Conservation (phyloP, 2,888 invertebrate species). For the Callyntrura guangdongensis region DNA sequence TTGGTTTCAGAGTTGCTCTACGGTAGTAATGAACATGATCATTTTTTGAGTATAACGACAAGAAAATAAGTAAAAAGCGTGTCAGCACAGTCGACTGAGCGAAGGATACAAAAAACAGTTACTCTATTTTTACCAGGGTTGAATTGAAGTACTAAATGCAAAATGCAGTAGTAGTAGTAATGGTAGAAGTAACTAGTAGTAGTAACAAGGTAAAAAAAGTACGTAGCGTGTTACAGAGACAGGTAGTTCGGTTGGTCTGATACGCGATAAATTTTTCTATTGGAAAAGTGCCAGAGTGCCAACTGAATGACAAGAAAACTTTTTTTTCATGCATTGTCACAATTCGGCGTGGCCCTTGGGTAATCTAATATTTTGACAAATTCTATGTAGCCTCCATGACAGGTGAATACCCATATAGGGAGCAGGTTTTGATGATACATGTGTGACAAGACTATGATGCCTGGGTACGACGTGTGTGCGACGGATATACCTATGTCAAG, state of each 20-base stretch:
- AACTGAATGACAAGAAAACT: background rate
- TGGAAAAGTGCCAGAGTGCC: background rate
- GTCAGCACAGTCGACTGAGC: background rate
- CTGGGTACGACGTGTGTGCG: no score
- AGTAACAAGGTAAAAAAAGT: background rate
- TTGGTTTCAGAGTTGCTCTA: no score
- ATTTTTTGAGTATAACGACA: background rate
- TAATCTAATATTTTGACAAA: slow-evolving; percentile 18
- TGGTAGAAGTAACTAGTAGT: background rate
- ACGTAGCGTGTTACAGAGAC: background rate
- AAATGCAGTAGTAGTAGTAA: background rate
- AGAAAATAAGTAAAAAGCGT: background rate
- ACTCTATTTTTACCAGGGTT: background rate
- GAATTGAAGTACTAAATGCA: background rate
- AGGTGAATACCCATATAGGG: background rate
- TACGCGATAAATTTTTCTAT: background rate
- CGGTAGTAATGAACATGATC: background rate
- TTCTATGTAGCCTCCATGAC: slow-evolving; percentile 1
- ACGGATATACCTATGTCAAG: no score
- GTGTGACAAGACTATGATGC: background rate
- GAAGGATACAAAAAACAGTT: background rate
- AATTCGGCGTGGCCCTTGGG: background rate
- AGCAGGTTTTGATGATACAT: background rate
- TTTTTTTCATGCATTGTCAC: background rate
- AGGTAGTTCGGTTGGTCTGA: background rate